phyloP scores from a whole-genome alignment of 2,113 vertebrate genomes.

The Ptilorrhoa leucosticta region DNA sequence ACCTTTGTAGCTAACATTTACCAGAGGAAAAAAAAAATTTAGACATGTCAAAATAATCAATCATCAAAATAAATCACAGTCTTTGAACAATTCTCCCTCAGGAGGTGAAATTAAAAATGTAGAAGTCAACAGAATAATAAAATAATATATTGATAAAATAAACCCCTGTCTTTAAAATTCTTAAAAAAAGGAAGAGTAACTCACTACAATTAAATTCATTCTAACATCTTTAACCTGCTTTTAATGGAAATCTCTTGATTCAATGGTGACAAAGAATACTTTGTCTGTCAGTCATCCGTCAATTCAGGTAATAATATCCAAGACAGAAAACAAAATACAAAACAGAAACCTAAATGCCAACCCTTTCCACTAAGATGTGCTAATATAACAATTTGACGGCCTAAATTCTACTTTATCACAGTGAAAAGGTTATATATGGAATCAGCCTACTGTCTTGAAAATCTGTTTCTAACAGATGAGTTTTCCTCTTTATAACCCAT shows the following conservation, averaged over 20 bases:
- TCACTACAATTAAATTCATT: neutral
- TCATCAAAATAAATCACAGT: neutral
- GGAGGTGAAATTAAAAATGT: neutral
- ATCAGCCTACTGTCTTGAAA: neutral
- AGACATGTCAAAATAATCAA: neutral
- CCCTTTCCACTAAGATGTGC: neutral
- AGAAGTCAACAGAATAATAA: neutral
- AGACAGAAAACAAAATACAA: neutral
- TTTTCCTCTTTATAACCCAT: neutral
- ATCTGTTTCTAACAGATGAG: neutral
- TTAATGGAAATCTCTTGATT: neutral
- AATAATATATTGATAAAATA: neutral
- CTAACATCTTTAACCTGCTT: neutral
- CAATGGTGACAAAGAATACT: neutral
- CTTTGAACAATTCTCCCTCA: neutral
- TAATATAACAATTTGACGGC: neutral
- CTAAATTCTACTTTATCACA: neutral
- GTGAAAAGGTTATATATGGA: neutral
- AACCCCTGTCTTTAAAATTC: neutral
- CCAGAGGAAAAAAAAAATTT: neutral
- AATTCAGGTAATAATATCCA: neutral
- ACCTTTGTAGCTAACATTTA: neutral
- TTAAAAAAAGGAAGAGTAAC: neutral
- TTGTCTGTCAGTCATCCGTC: neutral
- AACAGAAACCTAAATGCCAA: neutral